Base-by-base conservation (phyloP, 1,140 invertebrate genomes). In the Drosophila willistoni region DNA sequence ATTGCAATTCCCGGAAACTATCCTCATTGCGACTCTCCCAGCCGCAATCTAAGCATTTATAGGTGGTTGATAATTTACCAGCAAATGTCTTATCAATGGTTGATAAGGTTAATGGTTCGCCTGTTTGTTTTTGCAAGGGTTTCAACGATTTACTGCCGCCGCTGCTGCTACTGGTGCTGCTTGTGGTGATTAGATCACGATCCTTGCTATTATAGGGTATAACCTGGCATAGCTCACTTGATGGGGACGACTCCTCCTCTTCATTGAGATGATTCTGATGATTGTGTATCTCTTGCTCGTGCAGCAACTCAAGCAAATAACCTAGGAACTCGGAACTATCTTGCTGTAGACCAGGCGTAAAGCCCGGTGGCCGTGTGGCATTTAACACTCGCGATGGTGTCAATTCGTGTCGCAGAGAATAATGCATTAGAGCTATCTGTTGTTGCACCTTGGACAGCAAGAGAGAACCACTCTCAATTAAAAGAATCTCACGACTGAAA, bases 311-410 rank as follows among this genome's bases (percentile, higher is more conserved):
- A 61, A 96, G 91, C 3, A 96, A 90, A 90, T 95, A 96, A 93
- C 96, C 95, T 51, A 98, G 93, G 93, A 97, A 97, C 93, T 98
- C 97, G 2, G 96, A 97, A 91, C 96, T 97, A 83, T 98, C 97
- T 83, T 98, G 97, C 81, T 97, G 97, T 74, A 95, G 94, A 22
- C 96, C 95, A 22, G 93, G 93, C 25, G 94, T 93, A 91, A 98
- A 97, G 85, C 96, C 96, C 0, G 95, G 94, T 9, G 96, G 96
- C 73, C 95, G 93, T 0, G 96, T 94, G 0, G 94, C 93, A 57
- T 93, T 92, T 44, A 96, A 93, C 81, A 97, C 95, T 54, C 95
- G 95, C 29, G 92, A 93, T 0, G 97, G 96, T n/a, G 95, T 94
- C 64, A 96, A 90, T 36, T 94, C 94, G 33, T 92, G 93, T 29